Evolutionary conservation across 2,797 vertebrate species (phyloP).

Genomic region (Botia kubotai): DNA sequence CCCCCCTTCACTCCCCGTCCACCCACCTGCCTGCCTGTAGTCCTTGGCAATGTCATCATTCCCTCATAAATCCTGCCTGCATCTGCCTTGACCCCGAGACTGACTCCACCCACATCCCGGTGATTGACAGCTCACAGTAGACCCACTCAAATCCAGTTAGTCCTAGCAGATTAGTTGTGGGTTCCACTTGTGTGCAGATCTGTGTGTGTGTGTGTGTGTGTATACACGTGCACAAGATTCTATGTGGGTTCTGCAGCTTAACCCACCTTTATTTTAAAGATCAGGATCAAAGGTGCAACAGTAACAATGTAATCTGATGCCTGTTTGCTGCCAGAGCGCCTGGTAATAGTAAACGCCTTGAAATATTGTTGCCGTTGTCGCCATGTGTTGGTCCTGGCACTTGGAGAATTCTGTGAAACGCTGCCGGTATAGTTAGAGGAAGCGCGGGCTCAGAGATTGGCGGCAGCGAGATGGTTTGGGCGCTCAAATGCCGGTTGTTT

Average conservation of each 20-base stretch:
- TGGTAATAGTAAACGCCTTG: conserved; percentile 45
- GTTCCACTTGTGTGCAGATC: background rate
- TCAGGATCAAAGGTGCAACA: conserved; percentile 9
- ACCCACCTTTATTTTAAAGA: conserved; percentile 52
- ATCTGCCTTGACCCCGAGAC: conserved; percentile 40
- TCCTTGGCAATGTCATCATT: conserved; percentile 51
- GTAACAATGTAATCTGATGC: conserved; percentile 31
- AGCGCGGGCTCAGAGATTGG: conserved; percentile 19
- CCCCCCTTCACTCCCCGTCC: too few species aligned
- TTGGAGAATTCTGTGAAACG: conserved; percentile 39
- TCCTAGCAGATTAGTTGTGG: background rate
- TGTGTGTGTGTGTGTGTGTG: background rate
- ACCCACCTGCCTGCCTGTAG: conserved; percentile 12
- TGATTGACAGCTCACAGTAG: conserved; percentile 32
- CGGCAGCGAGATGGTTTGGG: conserved; percentile 22
- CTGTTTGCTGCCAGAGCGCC: conserved; percentile 11
- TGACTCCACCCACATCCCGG: conserved; percentile 15
- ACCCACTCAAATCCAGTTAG: conserved; percentile 31
- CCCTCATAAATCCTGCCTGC: conserved; percentile 43
- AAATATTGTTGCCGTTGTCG: conserved; percentile 47
- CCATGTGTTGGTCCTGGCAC: conserved; percentile 48
- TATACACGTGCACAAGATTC: conserved; percentile 21
- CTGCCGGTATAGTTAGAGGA: conserved; percentile 30
- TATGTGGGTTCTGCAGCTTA: conserved; percentile 58
- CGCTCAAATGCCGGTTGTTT: conserved; percentile 23